phyloP scores from a whole-genome alignment of 2,888 invertebrate genomes.

The Agrenia bidenticulata region DNA sequence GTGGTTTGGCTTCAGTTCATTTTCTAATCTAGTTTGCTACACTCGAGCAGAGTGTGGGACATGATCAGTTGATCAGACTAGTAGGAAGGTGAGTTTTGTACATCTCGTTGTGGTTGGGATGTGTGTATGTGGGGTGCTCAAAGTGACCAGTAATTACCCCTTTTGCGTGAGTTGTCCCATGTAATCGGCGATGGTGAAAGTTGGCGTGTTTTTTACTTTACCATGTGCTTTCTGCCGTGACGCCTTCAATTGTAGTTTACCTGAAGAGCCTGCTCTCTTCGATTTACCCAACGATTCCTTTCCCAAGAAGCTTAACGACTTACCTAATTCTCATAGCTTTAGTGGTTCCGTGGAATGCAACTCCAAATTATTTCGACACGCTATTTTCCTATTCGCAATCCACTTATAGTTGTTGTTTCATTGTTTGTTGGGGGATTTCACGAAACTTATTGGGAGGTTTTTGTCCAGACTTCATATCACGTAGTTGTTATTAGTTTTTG shows the following conservation, averaged over 20 bases:
- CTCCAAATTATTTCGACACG: conserved; percentile 11
- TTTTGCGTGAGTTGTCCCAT: background rate
- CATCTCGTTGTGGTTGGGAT: background rate
- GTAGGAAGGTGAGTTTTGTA: background rate
- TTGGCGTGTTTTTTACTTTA: too few species aligned
- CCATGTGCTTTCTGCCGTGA: background rate
- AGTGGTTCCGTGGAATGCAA: background rate
- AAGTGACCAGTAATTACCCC: conserved; percentile 7
- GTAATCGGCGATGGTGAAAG: too few species aligned
- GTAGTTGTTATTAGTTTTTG: too few species aligned
- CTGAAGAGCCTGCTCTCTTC: background rate
- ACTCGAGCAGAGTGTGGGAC: background rate
- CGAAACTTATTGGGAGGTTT: too few species aligned
- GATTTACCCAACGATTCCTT: too few species aligned
- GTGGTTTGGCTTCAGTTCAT: background rate
- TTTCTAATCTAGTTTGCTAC: background rate
- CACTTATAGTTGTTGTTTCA: background rate
- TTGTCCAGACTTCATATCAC: too few species aligned
- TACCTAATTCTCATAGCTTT: background rate
- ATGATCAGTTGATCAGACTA: background rate
- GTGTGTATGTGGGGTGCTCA: background rate
- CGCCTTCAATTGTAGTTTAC: background rate
- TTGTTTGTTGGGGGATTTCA: too few species aligned
- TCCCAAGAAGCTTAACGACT: conserved; percentile 2
- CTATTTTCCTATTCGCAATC: conserved; percentile 7